These are phyloP conservation scores for Garra rufa DNA, from an alignment of 2,113 vertebrate genomes.

Conservation along the genomic window DNA sequence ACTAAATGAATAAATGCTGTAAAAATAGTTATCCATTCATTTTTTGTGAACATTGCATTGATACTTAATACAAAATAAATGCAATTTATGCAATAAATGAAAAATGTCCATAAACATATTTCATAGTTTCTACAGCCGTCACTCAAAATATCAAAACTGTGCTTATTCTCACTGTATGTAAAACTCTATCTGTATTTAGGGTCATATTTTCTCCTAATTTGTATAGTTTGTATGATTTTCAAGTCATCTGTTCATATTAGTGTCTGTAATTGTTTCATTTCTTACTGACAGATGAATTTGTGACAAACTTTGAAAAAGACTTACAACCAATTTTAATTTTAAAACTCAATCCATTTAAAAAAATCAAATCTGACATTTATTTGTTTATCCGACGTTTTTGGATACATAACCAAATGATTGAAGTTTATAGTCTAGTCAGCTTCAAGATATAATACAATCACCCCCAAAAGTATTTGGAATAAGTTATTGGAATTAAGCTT, in stretches of 20 bases:
- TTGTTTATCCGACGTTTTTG: not conserved
- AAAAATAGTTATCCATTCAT: not conserved
- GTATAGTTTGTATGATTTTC: not conserved
- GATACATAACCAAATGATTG: not conserved
- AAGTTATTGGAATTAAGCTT: no score
- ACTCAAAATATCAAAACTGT: not conserved
- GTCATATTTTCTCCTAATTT: not conserved
- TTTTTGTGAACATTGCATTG: not conserved
- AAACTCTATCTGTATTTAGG: not conserved
- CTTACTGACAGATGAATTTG: not conserved
- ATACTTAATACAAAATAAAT: not conserved
- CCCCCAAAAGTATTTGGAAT: not conserved
- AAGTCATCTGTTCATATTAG: not conserved
- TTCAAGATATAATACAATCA: not conserved
- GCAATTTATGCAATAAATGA: no score
- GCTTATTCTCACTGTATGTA: not conserved
- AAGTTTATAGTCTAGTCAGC: not conserved
- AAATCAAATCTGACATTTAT: not conserved
- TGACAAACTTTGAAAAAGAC: no score
- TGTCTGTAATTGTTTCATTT: not conserved
- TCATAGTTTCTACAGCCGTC: not conserved
- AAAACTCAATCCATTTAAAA: no score
- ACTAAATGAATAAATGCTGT: not conserved
- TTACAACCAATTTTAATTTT: no score
- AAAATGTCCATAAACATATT: no score